phyloP scores from a whole-genome alignment of 2,797 vertebrate species.

The Pagetopsis macropterus region DNA sequence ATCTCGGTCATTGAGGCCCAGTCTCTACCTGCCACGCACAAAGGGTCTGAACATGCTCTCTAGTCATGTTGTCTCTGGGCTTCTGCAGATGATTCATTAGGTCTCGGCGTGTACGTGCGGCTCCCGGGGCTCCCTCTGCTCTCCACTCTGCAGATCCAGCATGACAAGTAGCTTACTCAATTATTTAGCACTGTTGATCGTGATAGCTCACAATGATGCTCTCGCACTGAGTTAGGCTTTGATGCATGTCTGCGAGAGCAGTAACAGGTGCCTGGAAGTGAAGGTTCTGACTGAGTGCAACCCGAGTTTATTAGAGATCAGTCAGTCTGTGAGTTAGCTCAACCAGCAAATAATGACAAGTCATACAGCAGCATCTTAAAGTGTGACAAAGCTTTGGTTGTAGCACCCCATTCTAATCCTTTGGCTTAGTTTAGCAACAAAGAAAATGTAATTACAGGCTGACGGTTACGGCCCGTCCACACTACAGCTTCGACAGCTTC shows the following conservation, averaged over 20 bases:
- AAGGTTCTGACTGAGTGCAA: slow-evolving; percentile 18
- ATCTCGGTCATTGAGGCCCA: neutral
- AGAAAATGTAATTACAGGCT: too few species aligned
- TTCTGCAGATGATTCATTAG: slow-evolving; percentile 54
- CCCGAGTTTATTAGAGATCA: slow-evolving; percentile 17
- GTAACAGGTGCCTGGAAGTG: neutral
- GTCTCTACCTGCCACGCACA: slow-evolving; percentile 45
- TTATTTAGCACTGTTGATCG: slow-evolving; percentile 72
- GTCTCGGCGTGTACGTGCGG: slow-evolving; percentile 47
- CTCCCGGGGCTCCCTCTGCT: slow-evolving; percentile 52
- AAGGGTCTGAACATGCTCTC: slow-evolving; percentile 43
- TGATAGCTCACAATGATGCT: slow-evolving; percentile 58
- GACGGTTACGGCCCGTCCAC: neutral
- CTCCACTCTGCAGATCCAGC: slow-evolving; percentile 62
- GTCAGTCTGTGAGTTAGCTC: slow-evolving; percentile 4
- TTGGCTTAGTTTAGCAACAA: too few species aligned
- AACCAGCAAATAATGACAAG: slow-evolving; percentile 12
- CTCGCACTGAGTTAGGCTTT: slow-evolving; percentile 19
- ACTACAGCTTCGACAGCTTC: too few species aligned
- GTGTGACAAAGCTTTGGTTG: slow-evolving; percentile 25
- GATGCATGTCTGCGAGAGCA: neutral
- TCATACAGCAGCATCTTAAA: slow-evolving; percentile 20
- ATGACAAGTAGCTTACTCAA: slow-evolving; percentile 71
- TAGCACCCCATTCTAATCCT: slow-evolving; percentile 14
- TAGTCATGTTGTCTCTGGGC: slow-evolving; percentile 42